A percentile compares a stretch with the other conserved stretches of the same genome.
Conservation (phyloP, 2,888 invertebrate genomes). For the Scaptomyza flava region DNA sequence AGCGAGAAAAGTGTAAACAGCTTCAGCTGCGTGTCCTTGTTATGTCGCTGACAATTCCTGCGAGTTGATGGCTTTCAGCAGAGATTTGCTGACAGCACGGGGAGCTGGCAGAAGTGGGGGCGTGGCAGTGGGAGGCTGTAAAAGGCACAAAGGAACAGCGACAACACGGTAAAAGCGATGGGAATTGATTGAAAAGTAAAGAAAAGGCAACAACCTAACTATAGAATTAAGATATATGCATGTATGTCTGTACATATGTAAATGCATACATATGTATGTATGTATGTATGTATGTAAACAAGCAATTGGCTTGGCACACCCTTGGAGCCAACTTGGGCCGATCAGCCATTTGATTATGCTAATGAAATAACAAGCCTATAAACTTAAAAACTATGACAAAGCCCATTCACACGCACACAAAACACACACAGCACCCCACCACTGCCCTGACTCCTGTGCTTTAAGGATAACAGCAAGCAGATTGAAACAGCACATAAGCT, state of each 20-base stretch:
- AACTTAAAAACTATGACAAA: slow-evolving; percentile 72
- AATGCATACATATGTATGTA: background rate
- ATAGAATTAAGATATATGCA: slow-evolving; percentile 56
- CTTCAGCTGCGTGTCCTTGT: slow-evolving; percentile 70
- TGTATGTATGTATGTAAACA: slow-evolving; percentile 1
- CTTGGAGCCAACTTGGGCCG: slow-evolving; percentile 20
- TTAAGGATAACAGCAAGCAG: background rate
- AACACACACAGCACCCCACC: background rate
- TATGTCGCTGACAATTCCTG: slow-evolving; percentile 75
- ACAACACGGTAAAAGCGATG: slow-evolving; percentile 70
- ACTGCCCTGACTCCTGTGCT: no score
- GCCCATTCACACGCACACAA: slow-evolving; percentile 55
- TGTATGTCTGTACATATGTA: background rate
- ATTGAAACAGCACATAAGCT: slow-evolving; percentile 4
- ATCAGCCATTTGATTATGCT: slow-evolving; percentile 72
- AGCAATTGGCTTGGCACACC: slow-evolving; percentile 5
- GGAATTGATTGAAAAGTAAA: slow-evolving; percentile 74
- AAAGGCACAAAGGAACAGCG: slow-evolving; percentile 67
- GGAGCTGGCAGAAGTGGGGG: background rate
- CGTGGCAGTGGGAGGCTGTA: slow-evolving; percentile 38
- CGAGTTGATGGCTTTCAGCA: slow-evolving; percentile 75
- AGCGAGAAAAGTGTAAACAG: slow-evolving; percentile 69
- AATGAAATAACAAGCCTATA: slow-evolving; percentile 77
- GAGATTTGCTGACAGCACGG: slow-evolving; percentile 64
- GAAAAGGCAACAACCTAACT: slow-evolving; percentile 59